Percentiles rank a stretch among this genome's conserved stretches.
These are phyloP conservation scores for Apocrypta bakeri DNA, from an alignment of 1,140 invertebrate genomes.

Conservation along the genomic window DNA sequence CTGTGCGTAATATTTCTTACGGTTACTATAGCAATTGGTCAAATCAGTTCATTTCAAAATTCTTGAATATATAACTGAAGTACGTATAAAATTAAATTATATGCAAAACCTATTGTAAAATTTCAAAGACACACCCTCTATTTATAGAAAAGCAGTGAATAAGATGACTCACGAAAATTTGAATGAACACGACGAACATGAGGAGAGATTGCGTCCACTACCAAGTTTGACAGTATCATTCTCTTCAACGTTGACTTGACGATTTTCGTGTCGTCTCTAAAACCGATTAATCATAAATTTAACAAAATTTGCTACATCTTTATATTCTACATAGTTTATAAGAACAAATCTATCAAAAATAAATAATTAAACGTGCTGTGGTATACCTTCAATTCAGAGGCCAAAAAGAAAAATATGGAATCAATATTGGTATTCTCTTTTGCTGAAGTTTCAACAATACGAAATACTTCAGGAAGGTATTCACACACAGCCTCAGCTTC, in stretches of 20 bases:
- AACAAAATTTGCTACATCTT: not conserved
- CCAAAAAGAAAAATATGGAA: slow-evolving; percentile 91
- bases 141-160: slow-evolving; percentile 39
- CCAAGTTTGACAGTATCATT: slow-evolving; percentile 78
- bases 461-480: slow-evolving; percentile 88
- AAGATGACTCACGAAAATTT: slow-evolving; percentile 55
- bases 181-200: slow-evolving; percentile 64
- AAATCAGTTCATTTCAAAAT: slow-evolving; percentile 6
- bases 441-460: slow-evolving; percentile 92
- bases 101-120: not conserved
- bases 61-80: not conserved
- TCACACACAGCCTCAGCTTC: slow-evolving; percentile 90
- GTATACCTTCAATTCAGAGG: slow-evolving; percentile 88
- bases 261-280: slow-evolving; percentile 80
- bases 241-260: slow-evolving; percentile 76
- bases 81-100: not conserved
- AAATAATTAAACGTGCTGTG: slow-evolving; percentile 22
- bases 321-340: slow-evolving; percentile 4
- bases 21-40: not conserved
- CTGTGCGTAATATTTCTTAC: slow-evolving; percentile 4
- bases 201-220: slow-evolving; percentile 62
- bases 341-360: slow-evolving; percentile 29
- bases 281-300: slow-evolving; percentile 59
- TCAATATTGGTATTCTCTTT: slow-evolving; percentile 96
- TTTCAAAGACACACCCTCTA: not conserved